Evolutionary conservation across 1,140 invertebrate species (phyloP).

Genomic region (Pseudomyrmex gracilis): DNA sequence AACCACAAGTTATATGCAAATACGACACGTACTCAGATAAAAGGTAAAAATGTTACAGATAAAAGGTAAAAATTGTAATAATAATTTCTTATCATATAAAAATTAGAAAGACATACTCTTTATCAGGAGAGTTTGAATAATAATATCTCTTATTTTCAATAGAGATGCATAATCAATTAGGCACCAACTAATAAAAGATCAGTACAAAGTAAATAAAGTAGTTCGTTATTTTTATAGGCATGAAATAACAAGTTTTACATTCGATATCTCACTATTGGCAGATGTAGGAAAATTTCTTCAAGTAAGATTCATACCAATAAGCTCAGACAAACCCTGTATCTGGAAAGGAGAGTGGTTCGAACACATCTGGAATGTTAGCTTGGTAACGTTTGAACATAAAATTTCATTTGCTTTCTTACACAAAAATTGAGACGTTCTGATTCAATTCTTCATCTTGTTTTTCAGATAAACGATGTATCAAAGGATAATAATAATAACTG

Average conservation of each 20-base stretch:
- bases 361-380: neutral
- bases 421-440: neutral
- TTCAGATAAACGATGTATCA: neutral
- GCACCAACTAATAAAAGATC: neutral
- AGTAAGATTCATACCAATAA: neutral
- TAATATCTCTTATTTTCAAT: neutral
- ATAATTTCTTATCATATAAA: neutral
- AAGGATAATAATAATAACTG: neutral
- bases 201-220: neutral
- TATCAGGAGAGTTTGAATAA: neutral
- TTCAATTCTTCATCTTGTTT: neutral
- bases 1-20: conserved; percentile 21
- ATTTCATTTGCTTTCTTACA: neutral
- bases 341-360: neutral
- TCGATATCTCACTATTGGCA: neutral
- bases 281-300: conserved; percentile 21
- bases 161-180: neutral
- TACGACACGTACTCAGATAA: neutral
- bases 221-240: conserved; percentile 21
- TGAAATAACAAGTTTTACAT: conserved; percentile 20
- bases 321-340: neutral
- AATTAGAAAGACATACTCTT: neutral
- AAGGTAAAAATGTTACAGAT: conserved; percentile 11
- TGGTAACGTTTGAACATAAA: conserved; percentile 54
- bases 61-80: conserved; percentile 34